Evolutionary conservation across 2,797 vertebrate genomes (phyloP).

Genomic region (Anisognathus igniventris): DNA sequence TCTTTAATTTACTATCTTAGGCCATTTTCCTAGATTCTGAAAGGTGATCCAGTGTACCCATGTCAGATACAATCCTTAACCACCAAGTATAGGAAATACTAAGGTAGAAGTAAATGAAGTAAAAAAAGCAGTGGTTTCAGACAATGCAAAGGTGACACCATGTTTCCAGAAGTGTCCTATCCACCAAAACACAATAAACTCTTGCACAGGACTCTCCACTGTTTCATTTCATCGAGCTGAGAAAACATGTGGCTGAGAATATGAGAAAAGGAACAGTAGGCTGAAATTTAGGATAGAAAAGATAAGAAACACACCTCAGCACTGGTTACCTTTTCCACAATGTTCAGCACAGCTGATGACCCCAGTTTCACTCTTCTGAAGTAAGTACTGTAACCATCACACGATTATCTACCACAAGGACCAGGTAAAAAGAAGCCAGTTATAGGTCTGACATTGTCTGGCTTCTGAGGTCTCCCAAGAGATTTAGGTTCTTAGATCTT

Average conservation of each 20-base stretch:
- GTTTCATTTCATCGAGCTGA: background rate
- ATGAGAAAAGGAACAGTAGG: background rate
- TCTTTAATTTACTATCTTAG: background rate
- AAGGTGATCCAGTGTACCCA: background rate
- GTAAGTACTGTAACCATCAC: background rate
- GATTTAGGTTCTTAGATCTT: background rate
- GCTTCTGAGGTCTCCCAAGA: background rate
- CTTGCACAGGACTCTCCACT: background rate
- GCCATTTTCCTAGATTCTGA: background rate
- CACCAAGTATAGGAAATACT: background rate
- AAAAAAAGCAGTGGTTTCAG: background rate
- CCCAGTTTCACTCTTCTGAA: background rate
- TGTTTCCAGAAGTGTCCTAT: background rate
- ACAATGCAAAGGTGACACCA: background rate
- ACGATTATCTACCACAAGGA: background rate
- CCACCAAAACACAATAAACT: background rate
- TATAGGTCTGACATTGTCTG: background rate
- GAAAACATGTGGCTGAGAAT: background rate
- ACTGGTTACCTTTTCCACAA: background rate
- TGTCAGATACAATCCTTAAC: background rate
- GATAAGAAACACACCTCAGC: background rate
- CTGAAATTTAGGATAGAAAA: background rate
- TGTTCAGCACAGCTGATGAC: background rate
- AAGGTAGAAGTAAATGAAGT: background rate
- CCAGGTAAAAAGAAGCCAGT: background rate